Evolutionary conservation across 2,888 invertebrate genomes (phyloP), one percentile per base, ranked within the genome.

Genomic region (Lymantria dispar): DNA sequence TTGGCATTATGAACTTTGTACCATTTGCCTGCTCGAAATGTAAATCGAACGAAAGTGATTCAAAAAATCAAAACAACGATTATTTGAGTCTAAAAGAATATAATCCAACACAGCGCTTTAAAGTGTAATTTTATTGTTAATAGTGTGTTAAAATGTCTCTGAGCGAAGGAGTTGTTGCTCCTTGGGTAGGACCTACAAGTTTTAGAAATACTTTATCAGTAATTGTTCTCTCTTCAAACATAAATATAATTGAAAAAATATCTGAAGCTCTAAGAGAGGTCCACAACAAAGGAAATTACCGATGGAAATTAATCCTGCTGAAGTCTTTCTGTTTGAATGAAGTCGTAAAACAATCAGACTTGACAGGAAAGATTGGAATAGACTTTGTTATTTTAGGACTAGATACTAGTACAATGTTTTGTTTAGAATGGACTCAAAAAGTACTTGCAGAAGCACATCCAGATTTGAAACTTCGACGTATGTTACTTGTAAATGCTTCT

Each of bases 341-440:
- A 53, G 72, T 91, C 1, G 75, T 82, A 0, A 77, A 67, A 56
- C 80, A 83, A 49, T 77, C 80, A 0, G 65, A 76, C 48, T 39
- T 83, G 8, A 87, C 86, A 1, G 90, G 89, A 7, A 80, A 71
- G 58, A 68, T 88, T 3, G 80, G 83, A 36, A 83, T 91, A 37
- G 90, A 91, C 64, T 88, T 90, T 55, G 80, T 91, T 43, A 60
- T 91, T 43, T 51, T 90, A 13, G 88, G 83, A 33, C 65, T 91
- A 53, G 91, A 91, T 52, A 84, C 87, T 0, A 83, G 78, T 58
- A 79, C 73, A 70, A 71, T 87, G 57, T 80, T 80, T 74, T 87
- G 89, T 60, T 64, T 89, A 52, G 83, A 88, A 37, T 91, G 89
- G 89, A 74, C 87, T 0, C 83, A 75, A 48, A 77, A 74, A 60